Evolutionary conservation across 2,113 vertebrate species (phyloP).

Genomic region (Gymnobelideus leadbeateri): DNA sequence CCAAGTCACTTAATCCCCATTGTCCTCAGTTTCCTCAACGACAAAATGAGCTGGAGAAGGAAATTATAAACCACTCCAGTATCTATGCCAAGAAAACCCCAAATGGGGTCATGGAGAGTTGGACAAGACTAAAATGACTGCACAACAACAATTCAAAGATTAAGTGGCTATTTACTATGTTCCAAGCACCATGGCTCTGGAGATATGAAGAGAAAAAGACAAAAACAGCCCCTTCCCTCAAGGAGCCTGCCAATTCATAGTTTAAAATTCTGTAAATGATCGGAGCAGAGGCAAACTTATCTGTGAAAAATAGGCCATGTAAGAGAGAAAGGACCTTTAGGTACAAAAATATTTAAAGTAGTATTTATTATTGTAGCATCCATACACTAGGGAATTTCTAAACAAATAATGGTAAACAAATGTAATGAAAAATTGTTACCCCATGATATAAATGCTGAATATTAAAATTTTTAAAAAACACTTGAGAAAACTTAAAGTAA

Average conservation of each 20-base stretch:
- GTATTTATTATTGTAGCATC: slow-evolving; percentile 3
- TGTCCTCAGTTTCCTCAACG: no score
- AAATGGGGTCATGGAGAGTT: no score
- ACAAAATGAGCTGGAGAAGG: no score
- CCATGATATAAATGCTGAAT: neutral
- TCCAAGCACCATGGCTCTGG: neutral
- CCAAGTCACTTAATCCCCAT: no score
- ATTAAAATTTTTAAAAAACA: neutral
- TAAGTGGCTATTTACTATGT: neutral
- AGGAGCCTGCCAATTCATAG: neutral
- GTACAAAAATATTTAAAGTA: slow-evolving; percentile 12
- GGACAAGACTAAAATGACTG: no score
- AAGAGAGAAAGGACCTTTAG: slow-evolving; percentile 1
- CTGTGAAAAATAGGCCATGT: slow-evolving; percentile 2
- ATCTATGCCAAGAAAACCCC: no score
- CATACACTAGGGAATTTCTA: slow-evolving; percentile 28
- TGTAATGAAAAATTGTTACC: neutral
- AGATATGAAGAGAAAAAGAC: neutral
- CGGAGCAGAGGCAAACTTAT: slow-evolving; percentile 5
- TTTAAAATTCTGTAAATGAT: neutral
- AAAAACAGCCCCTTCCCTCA: neutral
- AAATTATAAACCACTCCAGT: no score
- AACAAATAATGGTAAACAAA: neutral
- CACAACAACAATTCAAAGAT: neutral
- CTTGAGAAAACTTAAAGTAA: neutral